A percentile compares a stretch with the other conserved stretches of the same genome.
Evolutionary conservation across 2,888 invertebrate species (phyloP).

Genomic region (Keiferia lycopersicella): DNA sequence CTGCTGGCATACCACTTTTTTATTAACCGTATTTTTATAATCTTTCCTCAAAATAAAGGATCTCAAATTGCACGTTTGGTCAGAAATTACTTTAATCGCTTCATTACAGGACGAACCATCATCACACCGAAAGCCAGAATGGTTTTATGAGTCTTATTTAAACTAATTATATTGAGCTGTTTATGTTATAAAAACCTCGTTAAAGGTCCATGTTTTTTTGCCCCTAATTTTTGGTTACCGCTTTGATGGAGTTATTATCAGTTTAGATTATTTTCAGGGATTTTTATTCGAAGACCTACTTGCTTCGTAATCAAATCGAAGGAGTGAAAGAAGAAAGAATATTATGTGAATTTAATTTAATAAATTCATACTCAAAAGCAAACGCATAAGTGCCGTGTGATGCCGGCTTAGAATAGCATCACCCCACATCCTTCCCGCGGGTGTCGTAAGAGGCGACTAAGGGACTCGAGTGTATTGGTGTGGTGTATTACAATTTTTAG

Average conservation of each 20-base stretch:
- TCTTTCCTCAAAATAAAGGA: constrained; percentile 8
- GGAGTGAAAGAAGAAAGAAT: background rate
- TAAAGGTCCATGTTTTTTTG: background rate
- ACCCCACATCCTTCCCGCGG: too few relatives aligned
- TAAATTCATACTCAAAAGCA: too few relatives aligned
- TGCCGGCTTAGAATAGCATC: too few relatives aligned
- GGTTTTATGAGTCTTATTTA: constrained; percentile 14
- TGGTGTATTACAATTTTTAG: too few relatives aligned
- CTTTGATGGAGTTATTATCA: constrained; percentile 7
- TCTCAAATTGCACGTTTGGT: constrained; percentile 11
- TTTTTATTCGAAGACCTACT: constrained; percentile 6
- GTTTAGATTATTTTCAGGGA: background rate
- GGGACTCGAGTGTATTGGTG: too few relatives aligned
- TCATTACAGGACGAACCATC: constrained; percentile 18
- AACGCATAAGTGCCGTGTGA: too few relatives aligned
- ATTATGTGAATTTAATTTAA: too few relatives aligned
- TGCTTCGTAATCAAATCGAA: background rate
- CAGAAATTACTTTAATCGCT: constrained; percentile 18
- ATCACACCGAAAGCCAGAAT: constrained; percentile 17
- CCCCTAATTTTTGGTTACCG: background rate
- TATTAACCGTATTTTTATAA: constrained; percentile 11
- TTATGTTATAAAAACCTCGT: constrained; percentile 20
- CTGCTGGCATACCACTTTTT: background rate
- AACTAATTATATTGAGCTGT: constrained; percentile 10
- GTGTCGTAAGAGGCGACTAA: too few relatives aligned